Evolutionary conservation across 2,113 vertebrate genomes (phyloP).

Genomic region (Bufo gargarizans): DNA sequence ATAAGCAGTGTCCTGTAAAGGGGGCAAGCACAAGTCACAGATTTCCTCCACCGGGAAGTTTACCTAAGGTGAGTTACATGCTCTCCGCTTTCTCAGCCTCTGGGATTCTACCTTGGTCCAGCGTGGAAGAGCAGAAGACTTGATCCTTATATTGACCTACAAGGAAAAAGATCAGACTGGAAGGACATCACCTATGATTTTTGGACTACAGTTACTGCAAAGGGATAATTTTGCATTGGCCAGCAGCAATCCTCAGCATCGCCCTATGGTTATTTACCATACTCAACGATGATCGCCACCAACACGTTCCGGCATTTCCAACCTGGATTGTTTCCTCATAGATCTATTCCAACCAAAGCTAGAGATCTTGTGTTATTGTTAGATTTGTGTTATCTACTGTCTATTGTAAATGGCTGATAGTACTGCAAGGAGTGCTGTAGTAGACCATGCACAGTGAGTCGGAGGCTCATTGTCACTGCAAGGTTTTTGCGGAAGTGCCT

Average conservation of each 20-base stretch:
- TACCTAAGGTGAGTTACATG: constrained; percentile 30
- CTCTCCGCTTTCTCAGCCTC: not conserved
- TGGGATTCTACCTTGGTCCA: constrained; percentile 33
- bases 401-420: not conserved
- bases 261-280: not conserved
- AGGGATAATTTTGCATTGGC: constrained; percentile 4
- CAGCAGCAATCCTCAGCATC: not conserved
- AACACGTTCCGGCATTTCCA: not conserved
- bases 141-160: not conserved
- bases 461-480: not conserved
- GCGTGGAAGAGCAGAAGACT: not conserved
- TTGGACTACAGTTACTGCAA: constrained; percentile 32
- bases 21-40: not conserved
- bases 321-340: constrained; percentile 13
- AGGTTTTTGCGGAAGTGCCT: not conserved
- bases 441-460: not conserved
- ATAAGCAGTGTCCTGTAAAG: constrained; percentile 55
- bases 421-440: not conserved
- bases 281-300: not conserved
- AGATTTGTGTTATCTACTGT: not conserved
- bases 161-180: constrained; percentile 25
- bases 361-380: not conserved
- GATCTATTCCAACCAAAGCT: not conserved
- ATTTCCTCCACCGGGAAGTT: not conserved
- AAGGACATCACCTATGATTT: not conserved